A percentile compares a stretch with the other conserved stretches of the same genome.
Evolutionary conservation across 2,113 vertebrate genomes (phyloP).

Genomic region (Clarias gariepinus): DNA sequence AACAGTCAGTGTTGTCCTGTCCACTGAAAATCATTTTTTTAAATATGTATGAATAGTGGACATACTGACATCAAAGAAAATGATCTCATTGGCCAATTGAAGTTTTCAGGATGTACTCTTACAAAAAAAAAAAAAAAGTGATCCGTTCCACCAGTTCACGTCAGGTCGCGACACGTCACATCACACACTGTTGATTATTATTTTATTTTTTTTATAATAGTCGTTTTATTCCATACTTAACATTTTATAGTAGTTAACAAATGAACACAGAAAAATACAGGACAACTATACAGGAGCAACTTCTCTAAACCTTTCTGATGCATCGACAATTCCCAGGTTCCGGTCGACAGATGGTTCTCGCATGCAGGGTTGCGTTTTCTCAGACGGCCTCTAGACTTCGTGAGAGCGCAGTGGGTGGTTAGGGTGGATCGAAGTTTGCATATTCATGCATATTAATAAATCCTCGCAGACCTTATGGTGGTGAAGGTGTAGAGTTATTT

Average conservation of each 20-base stretch:
- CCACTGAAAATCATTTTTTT: too few relatives aligned
- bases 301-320: not conserved
- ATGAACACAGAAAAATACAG: not conserved
- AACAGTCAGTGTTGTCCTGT: too few relatives aligned
- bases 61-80: not conserved
- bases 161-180: too few relatives aligned
- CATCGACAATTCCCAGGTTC: not conserved
- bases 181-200: not conserved
- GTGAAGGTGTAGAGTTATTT: not conserved
- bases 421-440: not conserved
- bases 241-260: not conserved
- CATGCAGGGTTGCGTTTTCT: not conserved
- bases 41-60: too few relatives aligned
- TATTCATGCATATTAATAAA: not conserved
- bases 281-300: not conserved
- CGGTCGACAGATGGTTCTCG: slow-evolving; percentile 5
- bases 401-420: slow-evolving; percentile 7
- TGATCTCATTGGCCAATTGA: not conserved
- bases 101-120: not conserved
- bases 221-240: not conserved
- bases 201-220: too few relatives aligned
- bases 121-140: not conserved
- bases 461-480: not conserved
- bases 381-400: not conserved
- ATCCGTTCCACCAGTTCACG: too few relatives aligned